These are phyloP conservation scores for Acronicta leporina DNA, from an alignment of 2,888 invertebrate genomes.

Conservation along the genomic window DNA sequence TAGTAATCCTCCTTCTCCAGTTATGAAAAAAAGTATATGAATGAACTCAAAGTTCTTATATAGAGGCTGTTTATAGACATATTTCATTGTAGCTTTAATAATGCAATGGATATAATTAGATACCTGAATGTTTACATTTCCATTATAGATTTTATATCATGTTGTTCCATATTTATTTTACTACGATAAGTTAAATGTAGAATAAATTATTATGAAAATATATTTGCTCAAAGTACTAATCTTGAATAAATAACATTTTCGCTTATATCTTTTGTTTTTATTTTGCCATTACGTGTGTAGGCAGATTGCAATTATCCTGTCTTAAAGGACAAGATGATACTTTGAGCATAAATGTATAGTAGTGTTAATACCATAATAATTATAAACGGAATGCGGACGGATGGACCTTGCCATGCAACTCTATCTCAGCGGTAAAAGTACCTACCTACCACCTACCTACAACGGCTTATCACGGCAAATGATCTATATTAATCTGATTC, in stretches of 20 bases:
- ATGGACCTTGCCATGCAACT: too few relatives aligned
- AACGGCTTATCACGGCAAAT: too few relatives aligned
- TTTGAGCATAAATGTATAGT: constrained; percentile 17
- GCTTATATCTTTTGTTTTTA: constrained; percentile 56
- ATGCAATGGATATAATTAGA: constrained; percentile 76
- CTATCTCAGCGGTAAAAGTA: too few relatives aligned
- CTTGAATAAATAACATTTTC: constrained; percentile 76
- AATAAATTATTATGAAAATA: constrained; percentile 81
- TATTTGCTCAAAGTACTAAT: constrained; percentile 86
- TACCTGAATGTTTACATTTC: constrained; percentile 86
- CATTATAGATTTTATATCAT: constrained; percentile 87
- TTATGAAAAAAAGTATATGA: constrained; percentile 79
- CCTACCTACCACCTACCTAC: too few relatives aligned
- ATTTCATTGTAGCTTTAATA: constrained; percentile 67
- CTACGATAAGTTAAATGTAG: constrained; percentile 78
- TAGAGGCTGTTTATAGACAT: constrained; percentile 74
- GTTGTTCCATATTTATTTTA: constrained; percentile 87
- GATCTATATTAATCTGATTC: too few relatives aligned
- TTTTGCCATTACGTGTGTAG: constrained; percentile 1
- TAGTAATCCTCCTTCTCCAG: constrained; percentile 76
- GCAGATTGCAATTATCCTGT: background rate
- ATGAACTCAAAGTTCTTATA: constrained; percentile 47
- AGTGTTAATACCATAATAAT: background rate
- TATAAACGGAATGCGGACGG: too few relatives aligned
- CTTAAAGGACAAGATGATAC: constrained; percentile 22